Percentiles rank a stretch among this genome's conserved stretches.
Conservation (phyloP, 2,888 invertebrate genomes). For the Heliconius charithonia region DNA sequence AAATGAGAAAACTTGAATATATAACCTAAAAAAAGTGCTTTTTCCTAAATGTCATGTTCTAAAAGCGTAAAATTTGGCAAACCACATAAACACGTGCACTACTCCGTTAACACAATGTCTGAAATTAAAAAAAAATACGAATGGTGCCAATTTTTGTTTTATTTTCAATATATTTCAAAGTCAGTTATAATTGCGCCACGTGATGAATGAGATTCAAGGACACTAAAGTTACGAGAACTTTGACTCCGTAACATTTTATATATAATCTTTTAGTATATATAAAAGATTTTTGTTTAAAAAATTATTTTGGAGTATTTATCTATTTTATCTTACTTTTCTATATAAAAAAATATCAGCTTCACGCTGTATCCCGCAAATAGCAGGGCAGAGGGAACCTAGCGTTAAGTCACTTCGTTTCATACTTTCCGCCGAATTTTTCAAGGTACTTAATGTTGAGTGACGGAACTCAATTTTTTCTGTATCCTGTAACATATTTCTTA, state of each 20-base stretch:
- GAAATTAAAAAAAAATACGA: slow-evolving; percentile 9
- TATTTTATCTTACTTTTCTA: no score
- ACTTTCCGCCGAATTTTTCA: background rate
- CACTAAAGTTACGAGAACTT: background rate
- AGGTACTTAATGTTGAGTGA: background rate
- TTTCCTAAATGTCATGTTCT: background rate
- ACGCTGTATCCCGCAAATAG: background rate
- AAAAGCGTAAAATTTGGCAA: slow-evolving; percentile 21
- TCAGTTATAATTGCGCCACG: slow-evolving; percentile 12
- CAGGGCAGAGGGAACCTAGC: background rate
- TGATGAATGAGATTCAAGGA: slow-evolving; percentile 5
- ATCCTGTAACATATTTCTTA: no score
- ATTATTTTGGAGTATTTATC: no score
- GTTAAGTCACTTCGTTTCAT: background rate
- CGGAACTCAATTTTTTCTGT: background rate
- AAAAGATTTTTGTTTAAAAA: background rate
- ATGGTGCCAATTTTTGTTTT: slow-evolving; percentile 24
- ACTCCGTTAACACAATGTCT: background rate
- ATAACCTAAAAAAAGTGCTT: background rate
- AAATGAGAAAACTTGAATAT: background rate
- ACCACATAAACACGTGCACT: slow-evolving; percentile 7
- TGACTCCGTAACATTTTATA: slow-evolving; percentile 3
- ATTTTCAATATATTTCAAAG: slow-evolving; percentile 25
- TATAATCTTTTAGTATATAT: background rate
- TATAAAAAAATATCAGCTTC: background rate